Evolutionary conservation across 2,797 vertebrate species (phyloP).

Genomic region (Myotis findleyi): DNA sequence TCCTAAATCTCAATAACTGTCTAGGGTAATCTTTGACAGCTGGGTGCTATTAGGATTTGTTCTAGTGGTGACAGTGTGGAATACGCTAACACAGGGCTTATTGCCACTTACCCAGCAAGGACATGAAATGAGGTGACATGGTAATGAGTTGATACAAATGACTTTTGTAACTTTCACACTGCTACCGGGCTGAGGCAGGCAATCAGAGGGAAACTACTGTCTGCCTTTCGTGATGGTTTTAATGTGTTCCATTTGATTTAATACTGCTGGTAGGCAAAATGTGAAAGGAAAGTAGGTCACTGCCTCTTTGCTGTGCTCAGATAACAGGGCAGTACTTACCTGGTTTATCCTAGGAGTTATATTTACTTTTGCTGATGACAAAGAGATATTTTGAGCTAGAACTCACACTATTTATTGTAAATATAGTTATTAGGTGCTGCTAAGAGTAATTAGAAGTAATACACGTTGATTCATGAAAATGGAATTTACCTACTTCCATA

Average conservation of each 20-base stretch:
- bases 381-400: conserved; percentile 58
- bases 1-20: conserved; percentile 85
- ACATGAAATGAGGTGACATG: conserved; percentile 90
- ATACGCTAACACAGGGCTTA: conserved; percentile 78
- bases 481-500: background rate
- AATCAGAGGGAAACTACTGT: conserved; percentile 92
- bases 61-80: conserved; percentile 80
- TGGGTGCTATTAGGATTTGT: conserved; percentile 79
- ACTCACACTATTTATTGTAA: background rate
- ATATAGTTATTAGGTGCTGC: background rate
- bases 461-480: background rate
- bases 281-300: conserved; percentile 84
- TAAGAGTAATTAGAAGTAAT: conserved; percentile 21
- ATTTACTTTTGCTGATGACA: conserved; percentile 79
- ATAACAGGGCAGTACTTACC: conserved; percentile 79
- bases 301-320: conserved; percentile 83
- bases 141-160: conserved; percentile 91
- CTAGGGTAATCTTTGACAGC: conserved; percentile 84
- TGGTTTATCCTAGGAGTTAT: conserved; percentile 78
- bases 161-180: conserved; percentile 90
- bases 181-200: conserved; percentile 88
- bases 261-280: conserved; percentile 89
- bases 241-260: conserved; percentile 93
- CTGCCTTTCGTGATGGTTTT: conserved; percentile 89
- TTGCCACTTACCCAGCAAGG: conserved; percentile 83